Conservation (phyloP, 2,888 invertebrate species). For the Coleophora flavipennella region DNA sequence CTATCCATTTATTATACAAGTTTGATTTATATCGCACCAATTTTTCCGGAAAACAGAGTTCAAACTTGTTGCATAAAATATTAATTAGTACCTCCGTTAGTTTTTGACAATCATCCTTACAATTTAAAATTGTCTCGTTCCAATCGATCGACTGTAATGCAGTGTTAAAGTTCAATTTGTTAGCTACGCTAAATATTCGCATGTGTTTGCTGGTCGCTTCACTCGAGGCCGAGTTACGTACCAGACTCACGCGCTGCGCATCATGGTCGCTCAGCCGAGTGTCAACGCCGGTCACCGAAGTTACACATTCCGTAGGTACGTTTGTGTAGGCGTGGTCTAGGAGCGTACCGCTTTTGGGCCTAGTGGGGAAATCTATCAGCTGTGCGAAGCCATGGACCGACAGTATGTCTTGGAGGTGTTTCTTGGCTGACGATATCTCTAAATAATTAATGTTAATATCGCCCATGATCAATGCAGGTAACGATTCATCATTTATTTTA, state of each 20-base stretch:
- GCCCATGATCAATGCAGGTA: not conserved
- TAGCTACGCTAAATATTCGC: not conserved
- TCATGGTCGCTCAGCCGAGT: conserved; percentile 1
- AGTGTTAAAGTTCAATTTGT: not conserved
- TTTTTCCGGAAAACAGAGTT: not conserved
- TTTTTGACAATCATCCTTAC: not conserved
- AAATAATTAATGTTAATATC: conserved; percentile 1
- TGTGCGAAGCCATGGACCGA: not conserved
- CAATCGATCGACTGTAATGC: not conserved
- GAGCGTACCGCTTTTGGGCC: not conserved
- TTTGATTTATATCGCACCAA: not conserved
- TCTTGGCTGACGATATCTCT: not conserved
- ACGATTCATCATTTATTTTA: not conserved
- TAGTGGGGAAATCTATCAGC: not conserved
- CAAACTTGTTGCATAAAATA: not conserved
- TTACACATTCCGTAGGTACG: not conserved
- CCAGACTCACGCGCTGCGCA: not conserved
- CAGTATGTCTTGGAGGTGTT: not conserved
- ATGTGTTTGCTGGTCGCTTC: no score
- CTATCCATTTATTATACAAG: not conserved
- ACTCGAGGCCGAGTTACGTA: not conserved
- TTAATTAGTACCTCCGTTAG: not conserved
- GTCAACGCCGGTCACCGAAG: not conserved
- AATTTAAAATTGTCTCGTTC: not conserved
- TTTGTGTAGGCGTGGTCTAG: conserved; percentile 2